Percentiles rank a stretch among this genome's conserved stretches.
Evolutionary conservation across 2,888 invertebrate genomes (phyloP).

Genomic region (Timema cristinae): DNA sequence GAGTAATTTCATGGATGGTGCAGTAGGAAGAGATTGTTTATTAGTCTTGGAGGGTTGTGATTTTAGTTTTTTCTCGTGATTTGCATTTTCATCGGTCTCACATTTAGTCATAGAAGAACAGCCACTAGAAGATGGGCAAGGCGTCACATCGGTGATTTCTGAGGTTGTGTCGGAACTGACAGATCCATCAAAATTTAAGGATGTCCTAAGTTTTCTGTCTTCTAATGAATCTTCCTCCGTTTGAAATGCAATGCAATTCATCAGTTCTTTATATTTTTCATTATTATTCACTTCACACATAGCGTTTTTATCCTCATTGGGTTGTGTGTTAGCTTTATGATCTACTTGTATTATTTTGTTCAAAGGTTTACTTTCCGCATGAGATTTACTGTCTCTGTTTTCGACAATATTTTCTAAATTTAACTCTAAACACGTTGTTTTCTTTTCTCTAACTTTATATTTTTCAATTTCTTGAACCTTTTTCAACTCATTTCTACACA

Average conservation of each 20-base stretch:
- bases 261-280: conserved; percentile 18
- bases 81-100: not conserved
- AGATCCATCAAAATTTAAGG: conserved; percentile 7
- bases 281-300: not conserved
- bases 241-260: conserved; percentile 27
- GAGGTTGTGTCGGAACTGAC: conserved; percentile 23
- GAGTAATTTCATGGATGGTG: conserved; percentile 24
- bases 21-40: not conserved
- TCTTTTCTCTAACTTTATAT: not conserved
- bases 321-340: not conserved
- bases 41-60: conserved; percentile 23
- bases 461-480: not conserved
- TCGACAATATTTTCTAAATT: too few species aligned
- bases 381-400: too few species aligned
- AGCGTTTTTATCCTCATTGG: not conserved
- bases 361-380: too few species aligned
- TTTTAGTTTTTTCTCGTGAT: not conserved
- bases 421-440: not conserved
- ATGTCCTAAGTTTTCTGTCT: not conserved
- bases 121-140: conserved; percentile 32
- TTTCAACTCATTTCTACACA: not conserved
- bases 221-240: not conserved
- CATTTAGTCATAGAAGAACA: conserved; percentile 30
- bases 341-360: too few species aligned
- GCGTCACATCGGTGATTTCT: conserved; percentile 31